Conservation (phyloP, 2,113 vertebrate genomes). For the Percina caprodes region DNA sequence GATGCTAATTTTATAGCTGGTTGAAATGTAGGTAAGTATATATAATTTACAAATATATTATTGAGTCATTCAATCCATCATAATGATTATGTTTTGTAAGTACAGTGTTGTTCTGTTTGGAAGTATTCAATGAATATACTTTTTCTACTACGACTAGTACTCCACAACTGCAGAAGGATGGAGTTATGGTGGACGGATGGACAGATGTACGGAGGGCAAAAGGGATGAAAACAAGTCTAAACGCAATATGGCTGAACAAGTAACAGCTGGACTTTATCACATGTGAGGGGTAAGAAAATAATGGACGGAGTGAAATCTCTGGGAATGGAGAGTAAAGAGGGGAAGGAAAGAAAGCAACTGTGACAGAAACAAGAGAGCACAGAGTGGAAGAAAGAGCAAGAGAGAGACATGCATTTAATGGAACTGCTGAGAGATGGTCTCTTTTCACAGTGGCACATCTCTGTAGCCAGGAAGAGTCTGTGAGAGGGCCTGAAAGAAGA, state of each 20-base stretch:
- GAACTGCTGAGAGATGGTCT: conserved; percentile 56
- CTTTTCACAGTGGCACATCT: conserved; percentile 60
- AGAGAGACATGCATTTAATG: conserved; percentile 59
- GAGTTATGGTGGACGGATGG: not conserved
- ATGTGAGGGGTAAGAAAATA: conserved; percentile 23
- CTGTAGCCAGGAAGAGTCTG: conserved; percentile 35
- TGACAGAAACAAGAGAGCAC: conserved; percentile 48
- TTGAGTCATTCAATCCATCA: not conserved
- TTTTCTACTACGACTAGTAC: not conserved
- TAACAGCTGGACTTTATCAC: conserved; percentile 44
- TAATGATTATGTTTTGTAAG: not conserved
- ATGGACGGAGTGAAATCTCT: conserved; percentile 19
- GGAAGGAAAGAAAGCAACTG: conserved; percentile 36
- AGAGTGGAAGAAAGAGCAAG: conserved; percentile 42
- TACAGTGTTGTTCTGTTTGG: not conserved
- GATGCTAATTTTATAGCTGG: no score
- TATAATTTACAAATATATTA: not conserved
- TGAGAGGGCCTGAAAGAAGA: conserved; percentile 29
- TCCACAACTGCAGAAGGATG: not conserved
- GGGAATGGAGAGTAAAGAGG: conserved; percentile 29
- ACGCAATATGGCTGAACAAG: not conserved
- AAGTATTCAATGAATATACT: not conserved
- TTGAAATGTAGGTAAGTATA: no score
- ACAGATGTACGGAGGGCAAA: not conserved
- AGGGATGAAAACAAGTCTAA: conserved; percentile 1